Base-by-base conservation (phyloP, 2,113 vertebrate genomes). In the Delphinapterus leucas region DNA sequence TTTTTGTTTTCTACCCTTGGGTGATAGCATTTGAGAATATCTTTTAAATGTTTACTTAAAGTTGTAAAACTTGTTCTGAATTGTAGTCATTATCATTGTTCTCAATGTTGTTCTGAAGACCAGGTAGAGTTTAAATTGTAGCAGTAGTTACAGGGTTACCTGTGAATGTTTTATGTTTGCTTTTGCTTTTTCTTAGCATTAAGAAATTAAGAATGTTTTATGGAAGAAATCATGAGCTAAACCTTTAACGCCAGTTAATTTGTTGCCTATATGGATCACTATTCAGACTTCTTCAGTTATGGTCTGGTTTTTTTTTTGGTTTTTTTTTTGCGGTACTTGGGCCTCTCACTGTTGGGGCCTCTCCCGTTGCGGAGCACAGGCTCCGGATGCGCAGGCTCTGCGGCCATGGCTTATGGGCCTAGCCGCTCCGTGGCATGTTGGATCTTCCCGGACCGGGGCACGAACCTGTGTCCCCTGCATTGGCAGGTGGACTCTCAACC, bases 1-100 rank as follows among this genome's bases (percentile, higher is more conserved):
- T 28, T 65, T 8, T 93, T 70, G 8, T 97, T 97, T 97, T 89
- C 63, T 83, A 79, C 8, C 17, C 15, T 88, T 89, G 12, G 4
- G 21, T 81, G 17, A 28, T 93, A 84, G 3, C 36, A 36, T 70
- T 18, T 93, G 38, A 44, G 8, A 87, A 25, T 65, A 76, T 76
- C 31, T 85, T 73, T 73, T 55, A 93, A 70, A 55, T 63, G 4
- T 91, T 94, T 95, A 44, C 79, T 95, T 95, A 91, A 93, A 98
- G 44, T 76, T 93, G 26, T 60, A 89, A 95, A 94, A 38, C 74
- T 26, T 93, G 25, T 77, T 94, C 12, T 93, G 74, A 83, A 41
- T 71, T 94, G 26, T 70, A 70, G 74, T 71, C 26, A 55, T 6
- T 20, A 41, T 87, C 2, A 23, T 77, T 67, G 55, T 92, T 89